These are phyloP conservation scores for Oncorhynchus masou DNA, from an alignment of 2,113 vertebrate genomes.

Conservation along the genomic window DNA sequence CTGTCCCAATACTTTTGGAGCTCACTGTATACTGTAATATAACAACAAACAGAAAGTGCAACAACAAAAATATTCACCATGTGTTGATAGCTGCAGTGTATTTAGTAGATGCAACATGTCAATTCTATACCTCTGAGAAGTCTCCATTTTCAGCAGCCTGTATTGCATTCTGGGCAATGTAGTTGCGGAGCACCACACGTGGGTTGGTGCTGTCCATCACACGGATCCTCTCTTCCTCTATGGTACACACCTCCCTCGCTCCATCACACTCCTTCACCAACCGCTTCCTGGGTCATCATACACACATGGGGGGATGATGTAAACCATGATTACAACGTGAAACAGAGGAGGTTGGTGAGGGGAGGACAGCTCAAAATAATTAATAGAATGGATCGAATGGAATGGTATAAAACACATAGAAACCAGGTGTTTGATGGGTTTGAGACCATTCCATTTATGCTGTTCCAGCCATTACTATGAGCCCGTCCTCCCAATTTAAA, in stretches of 20 bases:
- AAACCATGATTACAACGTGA: not conserved
- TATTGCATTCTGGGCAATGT: constrained; percentile 90
- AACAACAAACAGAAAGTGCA: not conserved
- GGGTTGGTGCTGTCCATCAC: constrained; percentile 83
- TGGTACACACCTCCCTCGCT: constrained; percentile 23
- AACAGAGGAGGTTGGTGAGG: not conserved
- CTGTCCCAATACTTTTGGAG: no score
- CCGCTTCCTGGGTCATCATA: constrained; percentile 66
- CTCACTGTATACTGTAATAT: no score
- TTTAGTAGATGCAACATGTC: not conserved
- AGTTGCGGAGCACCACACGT: constrained; percentile 81
- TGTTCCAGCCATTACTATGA: no score
- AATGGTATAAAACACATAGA: no score
- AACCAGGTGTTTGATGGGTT: no score
- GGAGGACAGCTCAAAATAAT: not conserved
- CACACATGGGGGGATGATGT: not conserved
- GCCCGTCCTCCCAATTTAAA: not conserved
- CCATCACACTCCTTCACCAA: constrained; percentile 73
- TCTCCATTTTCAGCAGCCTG: constrained; percentile 83
- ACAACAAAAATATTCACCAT: not conserved
- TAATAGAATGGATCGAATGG: not conserved
- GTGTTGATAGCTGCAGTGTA: not conserved
- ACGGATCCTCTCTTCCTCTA: constrained; percentile 62
- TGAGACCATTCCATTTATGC: no score
- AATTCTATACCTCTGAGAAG: constrained; percentile 79